Conservation (phyloP, 2,888 invertebrate species). For the Emmelina monodactyla region DNA sequence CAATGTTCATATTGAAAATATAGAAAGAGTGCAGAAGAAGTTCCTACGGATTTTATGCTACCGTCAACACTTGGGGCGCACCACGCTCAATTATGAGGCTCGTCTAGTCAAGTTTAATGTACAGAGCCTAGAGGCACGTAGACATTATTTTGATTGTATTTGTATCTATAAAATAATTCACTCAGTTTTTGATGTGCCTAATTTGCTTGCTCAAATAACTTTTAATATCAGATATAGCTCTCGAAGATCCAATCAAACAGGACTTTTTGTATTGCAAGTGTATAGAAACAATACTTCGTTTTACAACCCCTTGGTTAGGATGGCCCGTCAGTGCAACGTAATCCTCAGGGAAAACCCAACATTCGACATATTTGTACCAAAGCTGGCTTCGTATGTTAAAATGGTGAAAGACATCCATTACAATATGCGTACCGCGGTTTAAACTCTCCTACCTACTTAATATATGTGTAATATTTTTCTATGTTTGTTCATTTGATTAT, state of each 20-base stretch:
- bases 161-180: not conserved
- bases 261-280: not conserved
- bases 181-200: not conserved
- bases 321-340: not conserved
- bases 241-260: not conserved
- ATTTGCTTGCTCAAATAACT: not conserved
- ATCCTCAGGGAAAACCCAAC: too few species aligned
- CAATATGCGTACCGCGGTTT: too few species aligned
- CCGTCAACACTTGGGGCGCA: not conserved
- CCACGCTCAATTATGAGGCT: not conserved
- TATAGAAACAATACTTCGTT: conserved; percentile 5
- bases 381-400: too few species aligned
- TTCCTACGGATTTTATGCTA: not conserved
- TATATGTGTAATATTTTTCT: too few species aligned
- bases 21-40: conserved; percentile 4
- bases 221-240: not conserved
- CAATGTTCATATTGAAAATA: conserved; percentile 1
- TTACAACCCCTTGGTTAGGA: not conserved
- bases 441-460: too few species aligned
- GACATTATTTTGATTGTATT: not conserved
- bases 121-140: not conserved
- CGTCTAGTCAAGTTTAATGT: not conserved
- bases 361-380: too few species aligned
- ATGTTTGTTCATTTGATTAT: too few species aligned
- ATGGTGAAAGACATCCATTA: too few species aligned